Evolutionary conservation across 2,797 vertebrate genomes (phyloP), one percentile per base, ranked within the genome.

Genomic region (Sebastes alutus): DNA sequence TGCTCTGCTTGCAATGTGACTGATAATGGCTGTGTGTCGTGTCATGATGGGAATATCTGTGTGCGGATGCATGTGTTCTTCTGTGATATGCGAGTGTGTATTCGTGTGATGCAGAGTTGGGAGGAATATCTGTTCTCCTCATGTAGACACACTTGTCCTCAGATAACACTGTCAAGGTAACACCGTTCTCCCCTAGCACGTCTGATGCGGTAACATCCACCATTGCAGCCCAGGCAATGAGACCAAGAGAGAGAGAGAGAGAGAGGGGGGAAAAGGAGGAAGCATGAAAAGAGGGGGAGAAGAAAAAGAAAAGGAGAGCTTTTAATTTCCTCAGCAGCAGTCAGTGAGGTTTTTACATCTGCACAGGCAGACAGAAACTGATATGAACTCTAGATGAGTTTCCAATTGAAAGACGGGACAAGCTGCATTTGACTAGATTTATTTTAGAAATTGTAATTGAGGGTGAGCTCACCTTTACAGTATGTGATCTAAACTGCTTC

Each of bases 151-250:
- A 79, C 74, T 70, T 84, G 80, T 86, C 81, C 82, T 86, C 61
- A 87, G 83, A 89, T 92, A 87, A 85, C 82, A 83, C 60, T 79
- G 63, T 80, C 74, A 75, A 82, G 75, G 85, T 90, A 87, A 88
- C 72, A 63, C 42, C 30, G 27, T 79, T 77, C 77, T 76, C 30
- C 60, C 23, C 3, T 49, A 20, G 2, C 58, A 75, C 29, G 79
- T 80, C 72, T 77, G 78, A 82, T 72, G 80, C 80, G 67, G 77
- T 46, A 72, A 87, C 67, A 77, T 81, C 89, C 70, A 87, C 38
- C 64, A 63, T 82, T 70, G 35, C 33, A 81, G 65, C 4, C 8
- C 82, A 75, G 66, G 22, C 42, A 78, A 76, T 20, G 4, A 60
- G 70, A 35, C 56, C 20, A 33, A 61, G 22, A 65, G 58, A 71